Conservation (phyloP, 2,888 invertebrate genomes). For the Meiosimyza decipiens region DNA sequence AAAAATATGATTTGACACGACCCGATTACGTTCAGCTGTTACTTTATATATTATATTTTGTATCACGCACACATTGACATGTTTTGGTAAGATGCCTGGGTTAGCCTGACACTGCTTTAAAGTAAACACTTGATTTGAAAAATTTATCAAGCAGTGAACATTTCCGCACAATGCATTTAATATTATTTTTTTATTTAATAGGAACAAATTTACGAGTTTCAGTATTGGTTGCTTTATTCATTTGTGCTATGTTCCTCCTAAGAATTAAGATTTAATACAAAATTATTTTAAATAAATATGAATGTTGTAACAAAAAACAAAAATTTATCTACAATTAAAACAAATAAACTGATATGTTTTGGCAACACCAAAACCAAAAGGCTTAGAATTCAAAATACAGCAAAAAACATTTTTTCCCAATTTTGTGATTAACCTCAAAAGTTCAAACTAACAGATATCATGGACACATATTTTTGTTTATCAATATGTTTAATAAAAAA, state of each 20-base stretch:
- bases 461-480: constrained; percentile 30
- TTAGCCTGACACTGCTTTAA: too few species aligned
- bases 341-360: not conserved
- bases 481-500: constrained; percentile 32
- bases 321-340: constrained; percentile 1
- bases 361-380: constrained; percentile 19
- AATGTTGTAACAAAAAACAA: constrained; percentile 18
- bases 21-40: too few species aligned
- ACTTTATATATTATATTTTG: too few species aligned
- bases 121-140: too few species aligned
- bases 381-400: constrained; percentile 23
- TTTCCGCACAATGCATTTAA: not conserved
- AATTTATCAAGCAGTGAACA: too few species aligned
- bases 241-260: not conserved
- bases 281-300: constrained; percentile 14
- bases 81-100: too few species aligned
- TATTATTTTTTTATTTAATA: not conserved
- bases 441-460: constrained; percentile 32
- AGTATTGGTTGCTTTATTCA: not conserved
- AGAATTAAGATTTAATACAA: not conserved
- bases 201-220: not conserved
- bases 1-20: too few species aligned
- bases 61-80: too few species aligned
- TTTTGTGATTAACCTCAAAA: constrained; percentile 58
- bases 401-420: constrained; percentile 64